Conservation (phyloP, 30 jellyfish, hydroid and myxozoan species). For the Nemopilema nomurai region DNA sequence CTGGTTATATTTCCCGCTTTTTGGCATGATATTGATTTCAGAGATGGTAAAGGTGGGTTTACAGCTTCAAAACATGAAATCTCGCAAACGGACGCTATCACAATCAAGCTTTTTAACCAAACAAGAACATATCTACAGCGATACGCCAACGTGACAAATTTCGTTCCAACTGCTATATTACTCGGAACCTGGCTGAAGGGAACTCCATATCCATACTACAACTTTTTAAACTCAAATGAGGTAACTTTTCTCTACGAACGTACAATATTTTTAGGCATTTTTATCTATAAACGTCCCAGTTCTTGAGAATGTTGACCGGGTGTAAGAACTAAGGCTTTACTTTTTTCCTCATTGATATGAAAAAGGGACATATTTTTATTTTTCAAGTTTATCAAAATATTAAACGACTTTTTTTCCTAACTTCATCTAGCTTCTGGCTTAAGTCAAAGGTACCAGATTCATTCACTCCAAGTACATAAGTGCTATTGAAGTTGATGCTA, state of each 20-base stretch:
- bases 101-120: constrained; percentile 35
- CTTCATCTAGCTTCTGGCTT: no score
- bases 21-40: constrained; percentile 50
- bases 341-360: no score
- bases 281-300: neutral
- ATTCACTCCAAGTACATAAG: no score
- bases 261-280: neutral
- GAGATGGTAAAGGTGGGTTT: constrained; percentile 47
- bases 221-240: constrained; percentile 16
- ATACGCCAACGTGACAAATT: constrained; percentile 26
- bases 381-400: no score
- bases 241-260: neutral
- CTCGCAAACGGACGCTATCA: constrained; percentile 9
- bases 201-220: constrained; percentile 41
- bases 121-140: constrained; percentile 19
- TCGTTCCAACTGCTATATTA: constrained; percentile 27
- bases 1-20: constrained; percentile 27
- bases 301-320: no score
- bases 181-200: constrained; percentile 56
- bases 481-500: no score
- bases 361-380: no score
- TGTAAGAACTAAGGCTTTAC: no score
- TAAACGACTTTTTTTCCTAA: no score
- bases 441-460: no score
- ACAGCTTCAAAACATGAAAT: constrained; percentile 10